Conservation (phyloP, 2,797 vertebrate genomes). For the Platalea minor region DNA sequence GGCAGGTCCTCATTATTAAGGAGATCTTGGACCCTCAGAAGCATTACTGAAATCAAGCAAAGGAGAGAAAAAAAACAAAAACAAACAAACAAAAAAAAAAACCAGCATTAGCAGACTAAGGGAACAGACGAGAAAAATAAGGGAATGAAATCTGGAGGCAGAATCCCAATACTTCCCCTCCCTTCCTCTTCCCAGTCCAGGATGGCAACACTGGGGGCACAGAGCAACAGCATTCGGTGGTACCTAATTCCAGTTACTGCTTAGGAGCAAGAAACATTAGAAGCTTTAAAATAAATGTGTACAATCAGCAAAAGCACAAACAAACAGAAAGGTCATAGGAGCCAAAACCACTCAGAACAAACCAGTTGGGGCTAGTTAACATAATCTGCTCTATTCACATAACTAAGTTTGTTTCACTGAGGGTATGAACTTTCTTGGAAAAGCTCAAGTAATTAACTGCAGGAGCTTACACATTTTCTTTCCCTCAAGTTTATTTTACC, state of each 20-base stretch:
- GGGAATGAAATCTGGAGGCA: neutral
- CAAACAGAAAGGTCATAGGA: neutral
- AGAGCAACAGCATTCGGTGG: neutral
- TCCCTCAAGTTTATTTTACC: neutral
- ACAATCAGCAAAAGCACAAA: slow-evolving; percentile 14
- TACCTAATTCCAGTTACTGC: neutral
- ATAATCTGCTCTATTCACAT: slow-evolving; percentile 34
- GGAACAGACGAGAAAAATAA: neutral
- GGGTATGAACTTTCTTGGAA: slow-evolving; percentile 43
- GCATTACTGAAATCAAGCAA: neutral
- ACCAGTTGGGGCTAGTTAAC: slow-evolving; percentile 37
- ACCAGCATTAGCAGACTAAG: neutral
- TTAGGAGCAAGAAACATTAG: neutral
- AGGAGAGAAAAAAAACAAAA: neutral
- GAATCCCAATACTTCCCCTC: neutral
- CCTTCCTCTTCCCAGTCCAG: neutral
- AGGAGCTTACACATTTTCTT: slow-evolving; percentile 20
- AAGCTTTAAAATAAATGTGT: neutral
- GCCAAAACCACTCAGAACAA: slow-evolving; percentile 7
- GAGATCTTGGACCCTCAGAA: neutral
- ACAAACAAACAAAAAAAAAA: neutral
- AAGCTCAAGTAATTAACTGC: slow-evolving; percentile 39
- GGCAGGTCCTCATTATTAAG: neutral
- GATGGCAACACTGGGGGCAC: neutral
- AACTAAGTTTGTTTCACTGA: slow-evolving; percentile 43